Percentiles rank a stretch among this genome's conserved stretches.
Conservation (phyloP, 1,140 invertebrate species). For the Anadara kagoshimensis region DNA sequence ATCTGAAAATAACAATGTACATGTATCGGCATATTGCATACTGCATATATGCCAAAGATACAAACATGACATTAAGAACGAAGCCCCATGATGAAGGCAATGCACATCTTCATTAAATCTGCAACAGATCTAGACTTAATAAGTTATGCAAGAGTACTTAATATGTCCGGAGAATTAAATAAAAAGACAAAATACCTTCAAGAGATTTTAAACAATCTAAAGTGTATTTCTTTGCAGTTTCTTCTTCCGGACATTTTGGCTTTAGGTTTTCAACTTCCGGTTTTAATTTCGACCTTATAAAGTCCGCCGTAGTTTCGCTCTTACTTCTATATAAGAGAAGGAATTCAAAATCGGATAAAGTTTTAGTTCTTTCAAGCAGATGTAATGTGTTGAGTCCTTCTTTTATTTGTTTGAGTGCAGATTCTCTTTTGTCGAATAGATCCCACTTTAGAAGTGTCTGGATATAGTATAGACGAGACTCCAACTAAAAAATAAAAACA, state of each 20-base stretch:
- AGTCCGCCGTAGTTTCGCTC: constrained; percentile 39
- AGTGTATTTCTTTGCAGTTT: constrained; percentile 42
- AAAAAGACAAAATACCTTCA: constrained; percentile 26
- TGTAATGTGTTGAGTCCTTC: constrained; percentile 34
- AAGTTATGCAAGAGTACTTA: too few relatives aligned
- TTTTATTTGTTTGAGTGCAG: constrained; percentile 39
- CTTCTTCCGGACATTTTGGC: constrained; percentile 29
- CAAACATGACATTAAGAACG: too few relatives aligned
- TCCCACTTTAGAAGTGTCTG: constrained; percentile 48
- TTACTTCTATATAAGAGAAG: constrained; percentile 27
- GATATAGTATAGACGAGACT: constrained; percentile 29
- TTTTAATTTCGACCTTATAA: constrained; percentile 30
- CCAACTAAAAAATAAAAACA: constrained; percentile 21
- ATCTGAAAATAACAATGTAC: too few relatives aligned
- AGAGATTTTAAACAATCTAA: constrained; percentile 35
- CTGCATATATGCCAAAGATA: too few relatives aligned
- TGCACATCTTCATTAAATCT: too few relatives aligned
- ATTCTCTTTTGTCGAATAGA: constrained; percentile 34
- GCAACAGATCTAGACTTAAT: too few relatives aligned
- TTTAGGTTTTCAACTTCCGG: constrained; percentile 33
- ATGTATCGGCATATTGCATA: too few relatives aligned
- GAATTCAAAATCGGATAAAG: constrained; percentile 28
- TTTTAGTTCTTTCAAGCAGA: constrained; percentile 36
- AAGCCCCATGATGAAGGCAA: too few relatives aligned
- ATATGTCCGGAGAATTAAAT: background rate